Base-by-base conservation (phyloP, 2,888 invertebrate species). In the Phyto melanocephala region DNA sequence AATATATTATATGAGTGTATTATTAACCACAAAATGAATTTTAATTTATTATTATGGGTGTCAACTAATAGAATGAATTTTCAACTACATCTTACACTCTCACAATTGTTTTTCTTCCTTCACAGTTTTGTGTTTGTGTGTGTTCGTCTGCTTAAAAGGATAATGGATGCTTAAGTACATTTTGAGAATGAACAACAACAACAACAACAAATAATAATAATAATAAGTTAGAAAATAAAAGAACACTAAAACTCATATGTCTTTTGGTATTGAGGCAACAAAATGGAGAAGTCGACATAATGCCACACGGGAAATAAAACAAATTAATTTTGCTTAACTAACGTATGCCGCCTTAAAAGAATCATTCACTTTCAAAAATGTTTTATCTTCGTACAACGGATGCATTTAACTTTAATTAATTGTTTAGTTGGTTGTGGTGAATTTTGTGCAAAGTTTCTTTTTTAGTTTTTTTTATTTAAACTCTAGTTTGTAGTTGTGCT, bases 261-360 rank as follows among this genome's bases (percentile, higher is more conserved):
- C 60, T 74, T 68, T 79, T 76, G 74, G 65, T 78, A 68, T 71
- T 47, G 22, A 74, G 68, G 81, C 77, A 81, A 37, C 77, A 50
- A 81, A 82, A 82, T 78, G 78, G 75, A 75, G 74, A 81, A 80
- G 75, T 58, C 75, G 52, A 56, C 81, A 82, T 65, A 84, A 84
- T 82, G 84, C 83, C 85, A 80, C 85, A 84, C 84, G 84, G 85
- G 84, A 86, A 83, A 86, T 86, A 84, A 85, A 83, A 83, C 80
- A 70, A 79, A 80, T 84, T 85, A 84, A 86, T 84, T 84, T 84
- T 54, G 58, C 62, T 67, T 58, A 60, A 79, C 68, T 70, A 83
- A 78, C 84, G 84, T 86, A 84, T 85, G 85, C 83, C 81, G 84
- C 77, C 84, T 63, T 56, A 42, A 76, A 76, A 28, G 58, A 42